These are phyloP conservation scores for Rhombomys opimus DNA, from an alignment of 2,113 vertebrate species.

Conservation along the genomic window DNA sequence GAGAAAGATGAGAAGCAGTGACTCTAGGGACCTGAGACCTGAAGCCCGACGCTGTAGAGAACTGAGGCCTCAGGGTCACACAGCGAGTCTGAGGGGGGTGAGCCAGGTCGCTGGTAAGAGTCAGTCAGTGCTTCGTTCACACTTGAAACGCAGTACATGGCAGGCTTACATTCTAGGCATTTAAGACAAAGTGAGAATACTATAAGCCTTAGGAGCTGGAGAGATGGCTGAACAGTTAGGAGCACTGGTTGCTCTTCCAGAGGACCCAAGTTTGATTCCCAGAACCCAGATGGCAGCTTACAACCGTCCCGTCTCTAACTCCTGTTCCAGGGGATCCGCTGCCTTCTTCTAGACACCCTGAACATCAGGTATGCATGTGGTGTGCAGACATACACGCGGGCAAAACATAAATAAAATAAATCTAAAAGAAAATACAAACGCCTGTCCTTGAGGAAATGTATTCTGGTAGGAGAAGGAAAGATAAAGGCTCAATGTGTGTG, in stretches of 20 bases:
- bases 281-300: background rate
- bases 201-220: background rate
- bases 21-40: background rate
- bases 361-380: background rate
- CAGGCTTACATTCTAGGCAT: background rate
- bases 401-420: background rate
- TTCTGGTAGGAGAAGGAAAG: background rate
- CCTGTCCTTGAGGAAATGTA: background rate
- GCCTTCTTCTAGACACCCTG: background rate
- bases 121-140: background rate
- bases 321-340: background rate
- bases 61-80: too few relatives aligned
- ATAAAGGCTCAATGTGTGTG: background rate
- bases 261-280: background rate
- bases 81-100: background rate
- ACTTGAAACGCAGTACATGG: background rate
- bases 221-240: background rate
- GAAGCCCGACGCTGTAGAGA: background rate
- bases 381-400: background rate
- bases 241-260: background rate
- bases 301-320: background rate
- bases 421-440: background rate
- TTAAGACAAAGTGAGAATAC: background rate
- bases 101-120: background rate
- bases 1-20: background rate